phyloP scores from a whole-genome alignment of 2,888 invertebrate species.

The Drosophila pseudotalamancana region DNA sequence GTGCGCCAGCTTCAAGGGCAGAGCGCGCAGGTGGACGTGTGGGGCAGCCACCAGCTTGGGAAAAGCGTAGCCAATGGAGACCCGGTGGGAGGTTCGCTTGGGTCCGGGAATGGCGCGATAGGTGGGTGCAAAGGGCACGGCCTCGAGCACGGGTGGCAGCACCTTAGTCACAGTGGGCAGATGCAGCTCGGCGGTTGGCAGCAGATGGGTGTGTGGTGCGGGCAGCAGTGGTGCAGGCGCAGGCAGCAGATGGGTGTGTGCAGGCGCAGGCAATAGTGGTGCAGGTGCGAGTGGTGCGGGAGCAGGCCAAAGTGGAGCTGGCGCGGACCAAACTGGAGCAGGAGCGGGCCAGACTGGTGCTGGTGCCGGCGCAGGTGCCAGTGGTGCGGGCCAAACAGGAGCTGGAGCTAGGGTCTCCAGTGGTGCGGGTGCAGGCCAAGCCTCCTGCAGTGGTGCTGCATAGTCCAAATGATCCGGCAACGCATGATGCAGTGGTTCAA shows the following conservation, averaged over 20 bases:
- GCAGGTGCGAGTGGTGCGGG: conserved; percentile 23
- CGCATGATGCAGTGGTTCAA: conserved; percentile 46
- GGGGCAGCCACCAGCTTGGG: conserved; percentile 73
- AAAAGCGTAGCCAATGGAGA: conserved; percentile 80
- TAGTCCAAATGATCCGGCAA: conserved; percentile 69
- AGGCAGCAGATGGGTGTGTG: conserved; percentile 29
- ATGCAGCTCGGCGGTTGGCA: conserved; percentile 58
- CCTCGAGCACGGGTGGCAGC: conserved; percentile 65
- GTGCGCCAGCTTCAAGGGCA: conserved; percentile 67
- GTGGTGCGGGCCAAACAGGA: conserved; percentile 2
- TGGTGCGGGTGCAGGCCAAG: conserved; percentile 29
- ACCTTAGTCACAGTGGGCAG: conserved; percentile 61
- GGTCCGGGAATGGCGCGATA: conserved; percentile 82
- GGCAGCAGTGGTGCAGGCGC: conserved; percentile 35
- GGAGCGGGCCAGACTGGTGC: too few species aligned
- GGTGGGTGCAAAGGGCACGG: conserved; percentile 68
- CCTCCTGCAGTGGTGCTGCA: conserved; percentile 41
- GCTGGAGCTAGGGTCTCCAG: too few species aligned
- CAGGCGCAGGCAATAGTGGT: conserved; percentile 19
- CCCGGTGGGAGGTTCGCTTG: conserved; percentile 80
- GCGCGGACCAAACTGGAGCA: conserved; percentile 1
- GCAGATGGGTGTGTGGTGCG: conserved; percentile 29
- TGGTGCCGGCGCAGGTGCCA: conserved; percentile 21
- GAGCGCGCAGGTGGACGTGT: conserved; percentile 73
- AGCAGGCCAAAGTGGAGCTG: conserved; percentile 31